Conservation (phyloP, 2,888 invertebrate genomes). For the Athalia circularis region DNA sequence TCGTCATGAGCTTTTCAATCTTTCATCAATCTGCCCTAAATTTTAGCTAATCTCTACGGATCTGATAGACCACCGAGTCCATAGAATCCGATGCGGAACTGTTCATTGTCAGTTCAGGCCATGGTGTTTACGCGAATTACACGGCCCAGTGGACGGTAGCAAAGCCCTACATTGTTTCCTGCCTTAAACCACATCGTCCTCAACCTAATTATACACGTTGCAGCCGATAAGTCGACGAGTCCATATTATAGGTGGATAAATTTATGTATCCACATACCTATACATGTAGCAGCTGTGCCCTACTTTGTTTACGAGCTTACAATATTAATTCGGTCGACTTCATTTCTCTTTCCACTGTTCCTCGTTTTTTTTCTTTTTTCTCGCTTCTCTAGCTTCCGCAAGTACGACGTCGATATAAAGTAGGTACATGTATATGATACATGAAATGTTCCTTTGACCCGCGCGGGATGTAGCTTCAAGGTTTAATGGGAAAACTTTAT, state of each 20-base stretch:
- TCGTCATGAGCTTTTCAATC: too few relatives aligned
- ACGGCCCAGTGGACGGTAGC: neutral
- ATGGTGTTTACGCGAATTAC: conserved; percentile 26
- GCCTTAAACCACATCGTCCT: neutral
- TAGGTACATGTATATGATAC: neutral
- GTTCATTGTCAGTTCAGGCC: neutral
- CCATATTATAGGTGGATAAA: conserved; percentile 1
- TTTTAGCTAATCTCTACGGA: neutral
- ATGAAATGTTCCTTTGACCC: conserved; percentile 2
- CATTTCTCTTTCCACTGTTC: neutral
- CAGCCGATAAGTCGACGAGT: conserved; percentile 26
- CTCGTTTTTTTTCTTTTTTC: neutral
- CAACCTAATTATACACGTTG: neutral
- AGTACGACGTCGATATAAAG: too few relatives aligned
- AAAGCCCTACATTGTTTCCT: conserved; percentile 1
- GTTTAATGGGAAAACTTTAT: conserved; percentile 26
- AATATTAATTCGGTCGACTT: neutral
- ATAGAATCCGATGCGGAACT: neutral
- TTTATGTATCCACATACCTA: too few relatives aligned
- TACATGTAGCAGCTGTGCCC: too few relatives aligned
- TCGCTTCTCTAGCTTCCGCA: neutral
- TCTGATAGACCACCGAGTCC: neutral
- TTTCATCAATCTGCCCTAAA: too few relatives aligned
- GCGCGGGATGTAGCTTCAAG: neutral
- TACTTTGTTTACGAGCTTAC: neutral